phyloP scores from a whole-genome alignment of 2,888 invertebrate genomes.

The Anthoptus insignis region DNA sequence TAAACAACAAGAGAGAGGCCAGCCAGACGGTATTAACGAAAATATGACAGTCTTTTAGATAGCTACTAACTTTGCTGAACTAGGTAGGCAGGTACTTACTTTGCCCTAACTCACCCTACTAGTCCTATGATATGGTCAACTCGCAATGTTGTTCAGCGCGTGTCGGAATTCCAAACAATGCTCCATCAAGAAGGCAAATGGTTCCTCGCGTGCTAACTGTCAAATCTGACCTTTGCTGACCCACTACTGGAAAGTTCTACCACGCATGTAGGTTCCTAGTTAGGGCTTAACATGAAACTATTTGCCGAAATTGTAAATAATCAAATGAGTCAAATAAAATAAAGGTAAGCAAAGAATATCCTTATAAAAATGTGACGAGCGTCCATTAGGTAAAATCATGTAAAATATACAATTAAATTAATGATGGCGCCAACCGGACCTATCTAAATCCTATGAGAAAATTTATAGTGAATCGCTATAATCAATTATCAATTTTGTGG shows the following conservation, averaged over 20 bases:
- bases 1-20: no score
- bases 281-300: no score
- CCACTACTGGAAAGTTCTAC: slow-evolving; percentile 2
- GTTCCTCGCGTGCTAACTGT: slow-evolving; percentile 62
- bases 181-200: slow-evolving; percentile 65
- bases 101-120: neutral
- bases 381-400: neutral
- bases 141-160: slow-evolving; percentile 57
- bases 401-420: neutral
- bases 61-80: no score
- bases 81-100: no score
- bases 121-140: slow-evolving; percentile 59
- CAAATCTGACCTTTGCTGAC: slow-evolving; percentile 41
- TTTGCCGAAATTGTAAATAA: no score
- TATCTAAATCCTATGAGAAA: slow-evolving; percentile 32
- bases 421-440: slow-evolving; percentile 38
- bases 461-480: slow-evolving; percentile 23
- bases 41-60: no score
- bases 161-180: slow-evolving; percentile 83
- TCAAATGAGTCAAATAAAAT: no score
- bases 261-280: neutral
- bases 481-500: slow-evolving; percentile 33
- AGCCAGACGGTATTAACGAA: no score
- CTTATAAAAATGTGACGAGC: neutral
- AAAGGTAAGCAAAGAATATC: no score